phyloP scores from a whole-genome alignment of 2,888 invertebrate genomes.

The Drosophila incognita region DNA sequence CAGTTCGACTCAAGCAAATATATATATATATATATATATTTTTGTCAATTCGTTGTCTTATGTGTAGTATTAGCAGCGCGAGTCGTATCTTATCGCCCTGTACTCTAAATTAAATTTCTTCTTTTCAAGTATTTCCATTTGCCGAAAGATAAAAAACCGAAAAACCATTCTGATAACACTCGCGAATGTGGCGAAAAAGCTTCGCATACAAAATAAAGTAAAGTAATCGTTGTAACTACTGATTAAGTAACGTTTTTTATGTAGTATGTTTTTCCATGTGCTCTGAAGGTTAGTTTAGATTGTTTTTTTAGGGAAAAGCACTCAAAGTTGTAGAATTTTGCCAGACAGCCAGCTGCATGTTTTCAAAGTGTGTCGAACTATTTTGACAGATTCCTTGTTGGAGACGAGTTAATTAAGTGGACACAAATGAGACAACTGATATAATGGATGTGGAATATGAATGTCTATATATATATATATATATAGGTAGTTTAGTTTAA shows the following conservation, averaged over 20 bases:
- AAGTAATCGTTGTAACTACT: constrained; percentile 21
- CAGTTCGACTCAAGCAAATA: constrained; percentile 6
- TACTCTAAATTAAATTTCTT: constrained; percentile 66
- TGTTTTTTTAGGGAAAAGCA: background rate
- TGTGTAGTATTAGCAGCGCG: constrained; percentile 10
- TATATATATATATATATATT: background rate
- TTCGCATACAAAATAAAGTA: constrained; percentile 3
- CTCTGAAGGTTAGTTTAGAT: constrained; percentile 16
- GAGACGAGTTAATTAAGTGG: constrained; percentile 34
- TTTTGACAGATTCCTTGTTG: constrained; percentile 40
- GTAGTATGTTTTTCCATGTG: background rate
- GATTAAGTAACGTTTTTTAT: constrained; percentile 11
- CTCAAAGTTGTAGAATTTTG: constrained; percentile 1
- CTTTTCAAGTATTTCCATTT: constrained; percentile 44
- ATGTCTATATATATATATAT: background rate
- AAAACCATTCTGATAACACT: constrained; percentile 28
- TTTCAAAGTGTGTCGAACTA: constrained; percentile 38
- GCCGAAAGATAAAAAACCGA: constrained; percentile 50
- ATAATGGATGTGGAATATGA: background rate
- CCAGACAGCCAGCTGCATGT: constrained; percentile 54
- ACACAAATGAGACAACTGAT: constrained; percentile 11
- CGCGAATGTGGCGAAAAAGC: constrained; percentile 21
- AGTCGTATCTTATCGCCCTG: constrained; percentile 47
- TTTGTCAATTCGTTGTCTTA: constrained; percentile 11
- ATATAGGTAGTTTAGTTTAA: background rate